Base-by-base conservation (phyloP, 2,113 vertebrate genomes). In the Eclectus roratus region DNA sequence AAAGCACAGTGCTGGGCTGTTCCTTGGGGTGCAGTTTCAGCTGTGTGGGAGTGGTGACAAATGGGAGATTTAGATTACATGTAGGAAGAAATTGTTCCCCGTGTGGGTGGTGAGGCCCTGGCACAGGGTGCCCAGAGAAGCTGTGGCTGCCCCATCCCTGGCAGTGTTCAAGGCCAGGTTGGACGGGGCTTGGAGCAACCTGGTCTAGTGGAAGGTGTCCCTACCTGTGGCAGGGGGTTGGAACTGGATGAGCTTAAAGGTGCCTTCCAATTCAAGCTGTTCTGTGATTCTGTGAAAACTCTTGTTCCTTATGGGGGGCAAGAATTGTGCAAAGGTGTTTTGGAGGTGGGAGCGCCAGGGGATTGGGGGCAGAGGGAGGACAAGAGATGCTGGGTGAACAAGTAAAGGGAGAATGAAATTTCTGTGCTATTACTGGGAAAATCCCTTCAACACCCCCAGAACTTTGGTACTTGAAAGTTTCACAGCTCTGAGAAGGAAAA, bases 1-100 rank as follows among this genome's bases (percentile, higher is more conserved):
- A n/a, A 41, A 44, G 17, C 0, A 2, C 39, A 43, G 60, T 2
- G 1, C 23, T 27, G 23, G 21, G 18, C 28, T 41, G 21, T 21
- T 89, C 31, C 27, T 39, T 28, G 44, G 37, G 28, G 11, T 63
- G 31, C 2, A 3, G 31, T 27, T 80, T 72, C 55, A 77, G 44
- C 25, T 66, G 5, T 35, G 41, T n/a, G 56, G 35, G 44, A 50
- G 21, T 13, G 13, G n/a, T 29, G 37, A 73, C 16, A 84, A n/a
- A 58, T 13, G 13, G 9, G 33, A 35, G 33, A 35, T 58, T n/a
- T n/a, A 58, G 33, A n/a, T n/a, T n/a, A 58, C 13, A 10, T 23
- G 10, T n/a, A 35, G 33, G 20, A 58, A 58, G 20, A 58, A 58
- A 23, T 23, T n/a, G 33, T 10, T 58, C 20, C 33, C 21, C 12